These are phyloP conservation scores for Camponotus floridanus DNA, from an alignment of 1,140 invertebrate species.

Conservation along the genomic window DNA sequence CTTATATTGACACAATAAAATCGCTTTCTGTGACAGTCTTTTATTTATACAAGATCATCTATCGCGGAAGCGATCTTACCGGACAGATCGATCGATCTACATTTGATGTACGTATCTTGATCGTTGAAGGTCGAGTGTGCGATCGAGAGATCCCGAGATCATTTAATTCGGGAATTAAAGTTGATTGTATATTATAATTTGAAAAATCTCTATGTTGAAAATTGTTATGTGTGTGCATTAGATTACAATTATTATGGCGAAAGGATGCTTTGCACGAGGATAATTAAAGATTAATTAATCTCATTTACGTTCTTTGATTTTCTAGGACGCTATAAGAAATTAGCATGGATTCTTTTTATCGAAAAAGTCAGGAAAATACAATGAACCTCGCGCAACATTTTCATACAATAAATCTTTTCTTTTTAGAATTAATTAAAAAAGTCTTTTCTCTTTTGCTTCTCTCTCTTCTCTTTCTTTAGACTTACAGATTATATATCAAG, in stretches of 20 bases:
- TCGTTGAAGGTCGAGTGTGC: conserved; percentile 17
- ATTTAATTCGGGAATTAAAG: neutral
- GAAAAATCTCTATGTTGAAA: neutral
- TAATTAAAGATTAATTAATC: conserved; percentile 41
- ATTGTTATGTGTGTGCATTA: neutral
- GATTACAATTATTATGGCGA: neutral
- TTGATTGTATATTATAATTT: conserved; percentile 2
- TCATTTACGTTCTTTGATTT: conserved; percentile 46
- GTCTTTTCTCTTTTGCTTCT: too few species aligned
- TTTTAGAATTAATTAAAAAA: neutral
- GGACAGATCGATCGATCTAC: conserved; percentile 6
- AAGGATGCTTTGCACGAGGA: conserved; percentile 9
- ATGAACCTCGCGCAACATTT: neutral
- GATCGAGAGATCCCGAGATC: neutral
- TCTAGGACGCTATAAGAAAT: conserved; percentile 6
- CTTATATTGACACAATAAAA: neutral
- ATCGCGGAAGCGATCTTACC: conserved; percentile 2
- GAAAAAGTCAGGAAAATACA: neutral
- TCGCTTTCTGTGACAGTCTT: neutral
- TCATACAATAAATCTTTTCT: neutral
- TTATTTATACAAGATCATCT: neutral
- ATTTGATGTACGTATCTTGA: conserved; percentile 17
- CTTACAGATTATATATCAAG: neutral
- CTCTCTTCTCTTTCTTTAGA: neutral
- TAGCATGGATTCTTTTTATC: neutral